phyloP scores from a whole-genome alignment of 2,888 invertebrate genomes.

The Oligia strigilis region DNA sequence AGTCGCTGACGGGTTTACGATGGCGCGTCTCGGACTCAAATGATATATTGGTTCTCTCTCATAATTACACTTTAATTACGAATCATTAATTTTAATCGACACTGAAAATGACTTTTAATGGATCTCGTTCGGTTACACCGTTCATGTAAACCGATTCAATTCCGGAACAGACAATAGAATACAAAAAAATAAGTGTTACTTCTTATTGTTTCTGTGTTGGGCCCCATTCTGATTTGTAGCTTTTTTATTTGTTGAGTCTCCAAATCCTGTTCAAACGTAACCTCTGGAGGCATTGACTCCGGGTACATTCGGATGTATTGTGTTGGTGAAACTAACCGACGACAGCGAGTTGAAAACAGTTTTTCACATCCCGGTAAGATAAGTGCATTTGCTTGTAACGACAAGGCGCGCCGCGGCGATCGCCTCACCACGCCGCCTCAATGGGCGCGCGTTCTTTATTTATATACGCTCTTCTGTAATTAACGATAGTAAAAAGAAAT shows the following conservation, averaged over 20 bases:
- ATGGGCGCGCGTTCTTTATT: constrained; percentile 87
- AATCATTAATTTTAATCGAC: constrained; percentile 68
- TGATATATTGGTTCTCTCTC: constrained; percentile 74
- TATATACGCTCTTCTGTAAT: constrained; percentile 89
- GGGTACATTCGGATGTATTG: constrained; percentile 77
- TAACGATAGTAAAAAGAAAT: constrained; percentile 88
- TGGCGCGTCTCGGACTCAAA: constrained; percentile 70
- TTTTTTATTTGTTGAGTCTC: constrained; percentile 81
- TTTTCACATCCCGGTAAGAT: constrained; percentile 89
- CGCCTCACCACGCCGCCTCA: constrained; percentile 84
- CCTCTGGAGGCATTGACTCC: constrained; percentile 85
- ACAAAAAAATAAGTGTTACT: constrained; percentile 76
- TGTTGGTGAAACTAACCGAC: constrained; percentile 87
- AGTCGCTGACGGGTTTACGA: constrained; percentile 80
- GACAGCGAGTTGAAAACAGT: constrained; percentile 85
- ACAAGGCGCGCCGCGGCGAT: constrained; percentile 87
- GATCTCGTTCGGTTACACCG: constrained; percentile 56
- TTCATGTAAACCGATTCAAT: constrained; percentile 68
- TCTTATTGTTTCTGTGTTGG: constrained; percentile 83
- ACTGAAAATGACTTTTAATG: constrained; percentile 60
- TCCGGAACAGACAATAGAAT: constrained; percentile 72
- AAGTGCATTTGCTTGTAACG: constrained; percentile 91
- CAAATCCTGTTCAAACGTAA: constrained; percentile 83
- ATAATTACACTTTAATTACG: constrained; percentile 77
- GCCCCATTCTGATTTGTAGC: constrained; percentile 77